These are phyloP conservation scores for Parnassius smintheus DNA, from an alignment of 2,888 invertebrate genomes.

Conservation along the genomic window DNA sequence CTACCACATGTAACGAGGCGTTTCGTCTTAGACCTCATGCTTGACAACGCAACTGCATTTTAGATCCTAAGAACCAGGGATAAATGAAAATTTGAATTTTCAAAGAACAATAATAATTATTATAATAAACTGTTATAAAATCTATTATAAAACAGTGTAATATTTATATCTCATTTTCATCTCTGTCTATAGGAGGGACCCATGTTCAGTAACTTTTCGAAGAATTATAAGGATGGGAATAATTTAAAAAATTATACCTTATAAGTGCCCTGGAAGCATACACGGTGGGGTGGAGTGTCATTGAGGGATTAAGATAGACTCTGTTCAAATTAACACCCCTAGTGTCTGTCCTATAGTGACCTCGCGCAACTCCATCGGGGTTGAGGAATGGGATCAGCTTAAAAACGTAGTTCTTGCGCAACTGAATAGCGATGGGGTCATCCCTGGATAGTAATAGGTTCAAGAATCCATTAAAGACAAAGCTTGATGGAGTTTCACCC, in stretches of 20 bases:
- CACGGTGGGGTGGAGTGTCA: constrained; percentile 89
- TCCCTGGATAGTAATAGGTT: constrained; percentile 87
- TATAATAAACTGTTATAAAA: too few species aligned
- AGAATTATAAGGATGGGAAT: background rate
- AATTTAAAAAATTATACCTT: constrained; percentile 63
- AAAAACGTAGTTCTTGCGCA: constrained; percentile 90
- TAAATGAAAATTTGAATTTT: too few species aligned
- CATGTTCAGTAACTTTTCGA: too few species aligned
- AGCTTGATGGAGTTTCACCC: constrained; percentile 95
- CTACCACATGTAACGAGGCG: too few species aligned
- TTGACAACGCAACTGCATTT: too few species aligned
- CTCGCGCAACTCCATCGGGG: constrained; percentile 93
- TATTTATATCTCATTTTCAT: too few species aligned
- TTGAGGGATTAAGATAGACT: constrained; percentile 90
- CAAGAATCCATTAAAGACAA: constrained; percentile 93
- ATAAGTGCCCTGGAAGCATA: constrained; percentile 91
- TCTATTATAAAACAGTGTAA: too few species aligned
- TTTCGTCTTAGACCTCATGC: too few species aligned
- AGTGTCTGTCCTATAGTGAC: constrained; percentile 93
- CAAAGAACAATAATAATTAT: too few species aligned
- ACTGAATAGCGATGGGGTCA: constrained; percentile 86
- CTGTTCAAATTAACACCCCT: constrained; percentile 93
- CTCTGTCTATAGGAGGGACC: too few species aligned
- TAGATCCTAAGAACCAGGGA: too few species aligned
- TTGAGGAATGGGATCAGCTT: constrained; percentile 95